These are phyloP conservation scores for Teleiodes luculella DNA, from an alignment of 2,888 invertebrate species.

Conservation along the genomic window DNA sequence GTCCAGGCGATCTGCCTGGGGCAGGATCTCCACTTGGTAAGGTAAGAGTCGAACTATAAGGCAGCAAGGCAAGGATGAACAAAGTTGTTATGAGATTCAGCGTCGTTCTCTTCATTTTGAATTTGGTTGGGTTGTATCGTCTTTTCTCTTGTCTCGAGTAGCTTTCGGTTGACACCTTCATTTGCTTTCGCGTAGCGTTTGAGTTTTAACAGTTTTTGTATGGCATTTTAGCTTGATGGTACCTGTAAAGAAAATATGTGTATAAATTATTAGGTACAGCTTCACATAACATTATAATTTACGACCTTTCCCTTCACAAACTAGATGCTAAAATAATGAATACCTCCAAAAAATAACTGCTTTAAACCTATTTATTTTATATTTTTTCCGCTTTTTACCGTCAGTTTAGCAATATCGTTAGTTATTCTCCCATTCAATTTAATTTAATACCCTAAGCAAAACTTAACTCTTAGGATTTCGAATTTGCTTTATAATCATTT, in stretches of 20 bases:
- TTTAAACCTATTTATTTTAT: too few species aligned
- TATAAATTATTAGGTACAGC: neutral
- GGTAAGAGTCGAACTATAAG: conserved; percentile 61
- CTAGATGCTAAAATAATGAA: too few species aligned
- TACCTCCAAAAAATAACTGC: too few species aligned
- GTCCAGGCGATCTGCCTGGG: conserved; percentile 82
- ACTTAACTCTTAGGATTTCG: too few species aligned
- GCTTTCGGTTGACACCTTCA: neutral
- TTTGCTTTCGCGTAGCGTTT: neutral
- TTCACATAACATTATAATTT: neutral
- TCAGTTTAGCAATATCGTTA: too few species aligned
- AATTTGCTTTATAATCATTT: too few species aligned
- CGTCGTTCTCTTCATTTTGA: conserved; percentile 46
- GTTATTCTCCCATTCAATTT: too few species aligned
- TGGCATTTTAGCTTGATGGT: neutral
- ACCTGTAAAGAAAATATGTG: conserved; percentile 4
- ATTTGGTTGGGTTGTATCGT: conserved; percentile 38
- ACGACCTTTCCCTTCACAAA: too few species aligned
- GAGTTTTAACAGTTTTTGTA: neutral
- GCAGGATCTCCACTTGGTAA: conserved; percentile 81
- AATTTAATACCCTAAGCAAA: too few species aligned
- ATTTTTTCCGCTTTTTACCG: too few species aligned
- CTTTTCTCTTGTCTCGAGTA: conserved; percentile 23
- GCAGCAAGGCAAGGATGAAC: conserved; percentile 56
- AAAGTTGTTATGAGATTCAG: conserved; percentile 42